These are phyloP conservation scores for Poliocrania exsul DNA, from an alignment of 2,797 vertebrate species.

Conservation along the genomic window DNA sequence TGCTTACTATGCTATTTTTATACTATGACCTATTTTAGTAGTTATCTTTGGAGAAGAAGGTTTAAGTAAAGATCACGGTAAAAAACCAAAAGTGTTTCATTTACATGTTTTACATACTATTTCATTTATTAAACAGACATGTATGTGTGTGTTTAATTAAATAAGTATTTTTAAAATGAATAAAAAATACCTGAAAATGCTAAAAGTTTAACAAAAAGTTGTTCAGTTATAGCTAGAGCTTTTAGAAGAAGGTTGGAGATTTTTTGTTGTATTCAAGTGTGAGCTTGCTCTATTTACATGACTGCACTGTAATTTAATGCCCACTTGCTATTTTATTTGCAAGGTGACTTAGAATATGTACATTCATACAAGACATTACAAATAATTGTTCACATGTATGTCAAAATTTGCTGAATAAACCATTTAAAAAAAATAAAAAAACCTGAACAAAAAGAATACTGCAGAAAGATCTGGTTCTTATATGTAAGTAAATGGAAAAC, in stretches of 20 bases:
- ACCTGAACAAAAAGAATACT: background rate
- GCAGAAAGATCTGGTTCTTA: background rate
- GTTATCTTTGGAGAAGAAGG: conserved; percentile 28
- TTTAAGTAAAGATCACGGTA: conserved; percentile 3
- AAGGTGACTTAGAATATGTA: background rate
- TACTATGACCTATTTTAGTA: conserved; percentile 61
- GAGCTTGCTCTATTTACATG: background rate
- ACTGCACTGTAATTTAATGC: background rate
- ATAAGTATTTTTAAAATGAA: background rate
- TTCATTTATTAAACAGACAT: background rate
- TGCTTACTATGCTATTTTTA: conserved; percentile 57
- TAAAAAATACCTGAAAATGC: background rate
- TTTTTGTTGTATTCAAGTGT: background rate
- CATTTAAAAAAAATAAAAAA: background rate
- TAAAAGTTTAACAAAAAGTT: background rate
- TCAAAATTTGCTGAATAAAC: background rate
- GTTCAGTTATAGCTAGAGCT: background rate
- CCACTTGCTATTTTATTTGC: background rate
- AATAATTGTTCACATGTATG: background rate
- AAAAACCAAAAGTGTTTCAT: background rate
- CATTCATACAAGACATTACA: background rate
- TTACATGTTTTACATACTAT: background rate
- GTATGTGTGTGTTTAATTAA: background rate
- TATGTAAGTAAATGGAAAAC: background rate
- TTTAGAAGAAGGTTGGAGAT: background rate